Base-by-base conservation (phyloP, 2,113 vertebrate species). In the Caranx melampygus region DNA sequence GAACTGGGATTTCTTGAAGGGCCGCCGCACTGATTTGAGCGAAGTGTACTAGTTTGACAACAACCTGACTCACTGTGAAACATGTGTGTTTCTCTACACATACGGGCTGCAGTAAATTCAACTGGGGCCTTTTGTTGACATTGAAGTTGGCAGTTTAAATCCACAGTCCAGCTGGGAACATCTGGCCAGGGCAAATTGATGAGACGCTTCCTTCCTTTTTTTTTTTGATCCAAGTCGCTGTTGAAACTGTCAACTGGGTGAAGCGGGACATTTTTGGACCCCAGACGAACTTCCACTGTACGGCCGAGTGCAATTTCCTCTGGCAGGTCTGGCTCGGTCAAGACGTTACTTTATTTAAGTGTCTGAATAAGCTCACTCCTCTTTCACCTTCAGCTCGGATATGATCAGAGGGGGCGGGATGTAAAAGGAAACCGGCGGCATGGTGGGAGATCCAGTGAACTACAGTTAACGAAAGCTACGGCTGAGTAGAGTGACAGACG, bases 81-180 rank as follows among this genome's bases (percentile, higher is more conserved):
- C n/a, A 61, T 49, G 35, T 31, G 3, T 37, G 1, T 35, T 15
- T 63, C 59, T 81, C 16, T 66, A 31, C 42, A 81, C 2, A n/a
- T 1, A 45, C 14, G 55, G 18, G 34, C 2, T 26, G 42, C 20
- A 14, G 31, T 44, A 63, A 6, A 55, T 64, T 51, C 15, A 60
- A 37, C 4, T 6, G 1, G 49, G 67, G 26, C 16, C 0, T 0
- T 63, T 47, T 26, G 5, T 1, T 7, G 5, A 42, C 5, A 15
- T 13, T 63, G 5, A 42, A 4, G 14, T 47, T 45, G 61, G n/a
- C 62, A 37, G 77, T 69, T 75, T 33, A 34, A 69, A 70, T 78
- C 59, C 85, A 75, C 85, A 91, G 84, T 79, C 89, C 91, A 78
- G 89, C 91, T 91, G 86, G 87, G 87, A 85, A 63, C 58, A 18